A percentile compares a stretch with the other conserved stretches of the same genome.
Conservation (phyloP, 2,888 invertebrate species). For the Ophion slaviceki region DNA sequence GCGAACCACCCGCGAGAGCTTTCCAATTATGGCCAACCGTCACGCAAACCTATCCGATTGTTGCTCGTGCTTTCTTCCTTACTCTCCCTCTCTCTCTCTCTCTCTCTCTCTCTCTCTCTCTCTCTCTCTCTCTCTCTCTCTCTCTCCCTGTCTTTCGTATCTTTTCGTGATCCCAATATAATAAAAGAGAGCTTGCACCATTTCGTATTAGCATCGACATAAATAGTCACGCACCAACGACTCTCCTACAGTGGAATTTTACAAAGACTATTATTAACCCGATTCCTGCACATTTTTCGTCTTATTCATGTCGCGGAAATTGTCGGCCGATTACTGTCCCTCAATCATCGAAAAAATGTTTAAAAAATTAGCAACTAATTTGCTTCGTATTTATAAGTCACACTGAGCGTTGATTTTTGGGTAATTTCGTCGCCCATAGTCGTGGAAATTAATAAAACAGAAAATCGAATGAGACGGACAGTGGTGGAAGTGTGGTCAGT, state of each 20-base stretch:
- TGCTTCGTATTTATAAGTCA: too few species aligned
- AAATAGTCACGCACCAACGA: slow-evolving; percentile 2
- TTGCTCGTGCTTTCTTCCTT: slow-evolving; percentile 67
- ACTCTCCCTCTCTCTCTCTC: slow-evolving; percentile 16
- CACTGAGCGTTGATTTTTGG: too few species aligned
- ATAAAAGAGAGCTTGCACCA: slow-evolving; percentile 29
- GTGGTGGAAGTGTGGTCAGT: too few species aligned
- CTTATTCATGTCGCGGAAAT: not conserved
- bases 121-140: slow-evolving; percentile 18
- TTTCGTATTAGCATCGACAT: slow-evolving; percentile 12
- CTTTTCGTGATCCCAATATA: slow-evolving; percentile 59
- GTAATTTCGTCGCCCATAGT: too few species aligned
- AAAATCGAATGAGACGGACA: too few species aligned
- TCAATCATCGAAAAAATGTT: too few species aligned
- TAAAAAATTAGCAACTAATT: too few species aligned
- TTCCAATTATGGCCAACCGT: slow-evolving; percentile 63
- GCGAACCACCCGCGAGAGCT: slow-evolving; percentile 63
- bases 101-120: slow-evolving; percentile 33
- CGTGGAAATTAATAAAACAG: too few species aligned
- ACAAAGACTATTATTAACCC: not conserved
- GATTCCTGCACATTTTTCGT: not conserved
- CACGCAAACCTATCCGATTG: slow-evolving; percentile 75
- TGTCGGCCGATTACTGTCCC: too few species aligned
- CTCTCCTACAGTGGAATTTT: not conserved
- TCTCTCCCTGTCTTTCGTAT: slow-evolving; percentile 24